These are phyloP conservation scores for Ancistrus triradiatus DNA, from an alignment of 2,113 vertebrate genomes.

Conservation along the genomic window DNA sequence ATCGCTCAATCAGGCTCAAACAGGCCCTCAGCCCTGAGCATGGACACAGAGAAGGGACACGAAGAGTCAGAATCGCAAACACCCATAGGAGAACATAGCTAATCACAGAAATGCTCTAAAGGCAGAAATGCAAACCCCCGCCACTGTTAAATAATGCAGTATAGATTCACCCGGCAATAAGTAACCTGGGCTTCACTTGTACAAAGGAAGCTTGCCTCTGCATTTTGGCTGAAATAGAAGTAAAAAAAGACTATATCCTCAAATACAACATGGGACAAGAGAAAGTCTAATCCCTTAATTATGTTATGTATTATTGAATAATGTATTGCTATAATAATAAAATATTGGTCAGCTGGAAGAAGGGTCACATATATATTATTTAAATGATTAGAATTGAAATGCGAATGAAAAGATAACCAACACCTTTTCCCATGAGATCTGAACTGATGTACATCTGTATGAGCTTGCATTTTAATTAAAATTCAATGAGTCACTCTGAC, in stretches of 20 bases:
- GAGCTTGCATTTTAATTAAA: conserved; percentile 76
- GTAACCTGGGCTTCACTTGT: too few relatives aligned
- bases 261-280: too few relatives aligned
- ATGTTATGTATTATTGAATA: too few relatives aligned
- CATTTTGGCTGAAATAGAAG: conserved; percentile 44
- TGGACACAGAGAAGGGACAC: conserved; percentile 19
- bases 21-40: conserved; percentile 40
- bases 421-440: conserved; percentile 59
- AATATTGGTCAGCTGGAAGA: conserved; percentile 67
- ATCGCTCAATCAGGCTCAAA: conserved; percentile 70
- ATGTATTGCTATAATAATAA: conserved; percentile 72
- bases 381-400: conserved; percentile 65
- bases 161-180: conserved; percentile 55
- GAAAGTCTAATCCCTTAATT: conserved; percentile 66
- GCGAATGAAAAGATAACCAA: conserved; percentile 34
- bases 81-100: conserved; percentile 47
- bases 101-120: conserved; percentile 63
- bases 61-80: conserved; percentile 46
- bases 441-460: conserved; percentile 61
- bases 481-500: conserved; percentile 66
- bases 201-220: too few relatives aligned
- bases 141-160: conserved; percentile 53
- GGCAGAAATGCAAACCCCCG: conserved; percentile 64
- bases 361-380: too few relatives aligned
- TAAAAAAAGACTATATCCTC: conserved; percentile 43